Percentiles rank a stretch among this genome's conserved stretches.
Evolutionary conservation across 2,797 vertebrate species (phyloP).

Genomic region (Merluccius polli): DNA sequence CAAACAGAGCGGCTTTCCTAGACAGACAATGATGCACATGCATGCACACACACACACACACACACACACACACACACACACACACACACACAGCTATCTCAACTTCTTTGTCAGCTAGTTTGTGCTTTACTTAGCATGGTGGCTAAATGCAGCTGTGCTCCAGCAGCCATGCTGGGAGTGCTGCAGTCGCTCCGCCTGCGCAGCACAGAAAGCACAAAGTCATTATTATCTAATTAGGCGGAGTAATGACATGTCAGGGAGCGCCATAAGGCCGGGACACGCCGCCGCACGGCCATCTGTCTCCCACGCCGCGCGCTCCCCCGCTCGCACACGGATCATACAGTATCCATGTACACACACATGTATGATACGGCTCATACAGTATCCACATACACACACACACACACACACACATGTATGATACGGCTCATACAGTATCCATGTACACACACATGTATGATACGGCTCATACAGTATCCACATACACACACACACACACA

Average conservation of each 20-base stretch:
- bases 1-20: no score
- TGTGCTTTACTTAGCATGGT: constrained; percentile 52
- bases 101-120: constrained; percentile 40
- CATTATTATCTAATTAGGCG: constrained; percentile 79
- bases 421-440: no score
- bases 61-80: background rate
- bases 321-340: background rate
- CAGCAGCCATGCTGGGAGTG: constrained; percentile 16
- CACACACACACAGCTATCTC: constrained; percentile 13
- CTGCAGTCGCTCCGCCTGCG: constrained; percentile 57
- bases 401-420: no score
- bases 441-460: no score
- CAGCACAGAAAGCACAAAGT: constrained; percentile 64
- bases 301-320: background rate
- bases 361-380: no score
- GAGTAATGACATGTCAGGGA: constrained; percentile 64
- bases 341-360: background rate
- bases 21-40: no score
- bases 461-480: no score
- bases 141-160: constrained; percentile 47
- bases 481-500: no score
- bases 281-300: constrained; percentile 17
- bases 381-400: no score
- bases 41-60: background rate
- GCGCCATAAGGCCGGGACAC: constrained; percentile 60